Conservation (phyloP, 2,797 vertebrate species). For the Halcyon smyrnensis region DNA sequence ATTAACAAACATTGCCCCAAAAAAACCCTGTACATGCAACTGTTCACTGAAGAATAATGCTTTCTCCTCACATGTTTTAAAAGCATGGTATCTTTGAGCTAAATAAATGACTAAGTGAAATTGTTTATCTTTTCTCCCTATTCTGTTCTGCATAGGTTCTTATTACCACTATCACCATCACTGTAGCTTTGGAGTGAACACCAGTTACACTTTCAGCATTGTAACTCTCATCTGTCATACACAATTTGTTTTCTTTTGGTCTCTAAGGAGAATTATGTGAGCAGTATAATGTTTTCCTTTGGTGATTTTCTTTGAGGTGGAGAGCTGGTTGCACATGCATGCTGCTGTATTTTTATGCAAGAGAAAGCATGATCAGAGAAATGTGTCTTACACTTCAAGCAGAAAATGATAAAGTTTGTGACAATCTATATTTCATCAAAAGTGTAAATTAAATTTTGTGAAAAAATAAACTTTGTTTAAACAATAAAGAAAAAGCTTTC, state of each 20-base stretch:
- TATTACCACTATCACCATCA: background rate
- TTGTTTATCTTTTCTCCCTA: background rate
- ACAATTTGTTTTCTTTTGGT: background rate
- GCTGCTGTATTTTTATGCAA: background rate
- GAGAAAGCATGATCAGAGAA: background rate
- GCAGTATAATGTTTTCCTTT: background rate
- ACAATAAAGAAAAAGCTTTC: background rate
- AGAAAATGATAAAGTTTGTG: background rate
- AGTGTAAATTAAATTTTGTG: background rate
- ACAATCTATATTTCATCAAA: background rate
- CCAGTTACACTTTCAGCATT: background rate
- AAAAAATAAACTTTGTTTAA: background rate
- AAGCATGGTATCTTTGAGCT: background rate
- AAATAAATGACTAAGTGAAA: background rate
- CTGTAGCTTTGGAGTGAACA: background rate
- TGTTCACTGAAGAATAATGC: background rate
- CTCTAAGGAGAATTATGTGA: background rate
- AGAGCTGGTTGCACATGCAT: background rate
- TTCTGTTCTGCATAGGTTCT: background rate
- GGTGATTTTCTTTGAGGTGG: background rate
- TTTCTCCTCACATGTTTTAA: background rate
- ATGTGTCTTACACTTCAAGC: background rate
- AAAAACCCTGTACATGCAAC: background rate
- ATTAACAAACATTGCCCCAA: background rate
- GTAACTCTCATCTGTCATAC: background rate